phyloP scores from a whole-genome alignment of 2,113 vertebrate species.

The Anolis carolinensis region DNA sequence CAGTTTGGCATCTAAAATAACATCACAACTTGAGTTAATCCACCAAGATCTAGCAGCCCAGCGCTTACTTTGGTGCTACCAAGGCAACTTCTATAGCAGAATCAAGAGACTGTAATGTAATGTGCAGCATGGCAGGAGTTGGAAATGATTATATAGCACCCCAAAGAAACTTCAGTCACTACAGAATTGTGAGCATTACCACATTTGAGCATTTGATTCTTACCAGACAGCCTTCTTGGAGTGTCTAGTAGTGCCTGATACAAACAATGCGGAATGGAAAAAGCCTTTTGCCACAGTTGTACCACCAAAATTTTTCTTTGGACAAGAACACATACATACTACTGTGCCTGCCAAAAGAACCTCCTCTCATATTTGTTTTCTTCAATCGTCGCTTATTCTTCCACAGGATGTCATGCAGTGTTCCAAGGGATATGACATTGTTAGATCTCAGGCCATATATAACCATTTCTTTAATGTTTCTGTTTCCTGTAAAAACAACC shows the following conservation, averaged over 20 bases:
- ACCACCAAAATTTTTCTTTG: not conserved
- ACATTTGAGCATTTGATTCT: not conserved
- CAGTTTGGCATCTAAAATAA: not conserved
- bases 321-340: conserved; percentile 5
- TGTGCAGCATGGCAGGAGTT: not conserved
- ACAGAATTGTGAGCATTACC: not conserved
- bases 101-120: not conserved
- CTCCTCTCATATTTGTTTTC: not conserved
- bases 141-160: not conserved
- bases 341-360: not conserved
- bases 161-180: not conserved
- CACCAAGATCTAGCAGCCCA: not conserved
- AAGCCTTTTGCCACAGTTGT: not conserved
- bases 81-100: not conserved
- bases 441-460: not conserved
- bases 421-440: conserved; percentile 10
- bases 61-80: not conserved
- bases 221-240: not conserved
- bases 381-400: not conserved
- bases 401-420: not conserved
- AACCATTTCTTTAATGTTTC: not conserved
- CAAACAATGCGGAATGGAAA: not conserved
- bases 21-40: not conserved
- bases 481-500: not conserved
- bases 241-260: too few relatives aligned